A percentile compares a stretch with the other conserved stretches of the same genome.
Evolutionary conservation across 2,113 vertebrate species (phyloP).

Genomic region (Choloepus hoffmanni): DNA sequence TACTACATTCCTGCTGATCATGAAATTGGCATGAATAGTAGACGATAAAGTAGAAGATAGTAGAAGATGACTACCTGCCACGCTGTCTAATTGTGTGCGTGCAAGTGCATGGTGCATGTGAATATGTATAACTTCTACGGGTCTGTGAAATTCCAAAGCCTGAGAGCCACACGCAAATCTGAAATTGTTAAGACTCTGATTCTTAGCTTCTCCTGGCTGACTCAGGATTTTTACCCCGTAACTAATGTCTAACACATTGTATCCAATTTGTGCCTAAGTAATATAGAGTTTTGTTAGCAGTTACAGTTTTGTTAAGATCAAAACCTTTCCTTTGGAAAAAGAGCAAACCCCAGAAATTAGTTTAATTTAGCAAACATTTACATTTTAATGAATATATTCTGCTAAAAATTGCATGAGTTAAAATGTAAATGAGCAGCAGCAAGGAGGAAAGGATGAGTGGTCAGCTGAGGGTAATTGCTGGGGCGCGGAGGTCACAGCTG

Average conservation of each 20-base stretch:
- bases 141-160: background rate
- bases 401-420: slow-evolving; percentile 8
- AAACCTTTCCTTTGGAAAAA: slow-evolving; percentile 61
- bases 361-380: slow-evolving; percentile 64
- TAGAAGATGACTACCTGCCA: background rate
- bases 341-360: slow-evolving; percentile 15
- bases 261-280: slow-evolving; percentile 53
- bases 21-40: background rate
- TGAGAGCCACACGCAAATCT: background rate
- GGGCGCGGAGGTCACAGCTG: background rate
- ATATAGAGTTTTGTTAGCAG: slow-evolving; percentile 61
- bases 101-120: too few relatives aligned
- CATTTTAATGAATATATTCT: slow-evolving; percentile 49
- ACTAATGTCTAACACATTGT: background rate
- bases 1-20: background rate
- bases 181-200: background rate
- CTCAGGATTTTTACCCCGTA: too few relatives aligned
- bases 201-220: background rate
- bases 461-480: background rate
- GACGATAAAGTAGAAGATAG: background rate
- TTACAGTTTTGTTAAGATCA: slow-evolving; percentile 63
- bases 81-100: rapidly evolving
- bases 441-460: background rate
- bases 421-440: background rate
- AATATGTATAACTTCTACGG: background rate